Percentiles rank a stretch among this genome's conserved stretches.
These are phyloP conservation scores for Sinocyclocheilus maitianheensis DNA, from an alignment of 2,113 vertebrate species.

Conservation along the genomic window DNA sequence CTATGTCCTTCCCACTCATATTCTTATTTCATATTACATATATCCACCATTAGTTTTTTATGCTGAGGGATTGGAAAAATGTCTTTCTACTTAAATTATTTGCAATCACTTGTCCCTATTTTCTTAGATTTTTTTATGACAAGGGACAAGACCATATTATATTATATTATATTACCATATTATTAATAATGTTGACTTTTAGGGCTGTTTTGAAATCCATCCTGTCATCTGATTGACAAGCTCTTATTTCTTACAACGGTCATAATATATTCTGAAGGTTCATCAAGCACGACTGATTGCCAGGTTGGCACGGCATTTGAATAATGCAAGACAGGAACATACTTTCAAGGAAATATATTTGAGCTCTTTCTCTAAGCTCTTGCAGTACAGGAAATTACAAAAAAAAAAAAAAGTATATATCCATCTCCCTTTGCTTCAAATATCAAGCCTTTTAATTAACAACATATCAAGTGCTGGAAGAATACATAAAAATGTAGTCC, in stretches of 20 bases:
- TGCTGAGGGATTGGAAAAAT: neutral
- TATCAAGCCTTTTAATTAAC: slow-evolving; percentile 23
- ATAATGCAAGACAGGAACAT: slow-evolving; percentile 23
- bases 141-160: too few species aligned
- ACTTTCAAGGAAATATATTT: neutral
- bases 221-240: slow-evolving; percentile 16
- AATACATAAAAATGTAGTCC: neutral
- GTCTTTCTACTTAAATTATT: neutral
- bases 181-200: neutral
- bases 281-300: slow-evolving; percentile 31
- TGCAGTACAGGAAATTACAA: neutral
- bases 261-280: slow-evolving; percentile 9
- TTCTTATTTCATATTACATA: neutral
- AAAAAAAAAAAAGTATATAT: neutral
- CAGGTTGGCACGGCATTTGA: neutral
- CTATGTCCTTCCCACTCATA: neutral
- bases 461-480: neutral
- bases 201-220: neutral
- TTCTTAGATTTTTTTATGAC: too few species aligned
- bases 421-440: neutral
- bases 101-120: too few species aligned
- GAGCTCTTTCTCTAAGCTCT: neutral
- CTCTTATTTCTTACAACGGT: neutral
- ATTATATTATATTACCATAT: too few species aligned
- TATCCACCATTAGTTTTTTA: neutral